Evolutionary conservation across 2,113 vertebrate genomes (phyloP), one percentile per base, ranked within the genome.

Genomic region (Lepus americanus): DNA sequence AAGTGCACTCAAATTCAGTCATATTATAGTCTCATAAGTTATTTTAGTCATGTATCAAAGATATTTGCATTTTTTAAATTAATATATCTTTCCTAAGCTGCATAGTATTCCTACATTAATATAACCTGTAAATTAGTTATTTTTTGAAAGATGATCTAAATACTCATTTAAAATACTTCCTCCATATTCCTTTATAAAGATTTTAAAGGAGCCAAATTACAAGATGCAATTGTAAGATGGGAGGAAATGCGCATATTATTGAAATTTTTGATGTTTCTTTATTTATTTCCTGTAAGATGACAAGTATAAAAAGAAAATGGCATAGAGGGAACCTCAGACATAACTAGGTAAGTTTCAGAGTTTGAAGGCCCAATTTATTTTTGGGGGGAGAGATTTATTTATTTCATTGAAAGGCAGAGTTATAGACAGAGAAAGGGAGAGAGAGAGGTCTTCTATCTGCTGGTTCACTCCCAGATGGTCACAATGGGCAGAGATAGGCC

Each of bases 151-250:
- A 79, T 70, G 73, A 39, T 36, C 23, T 69, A 31, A 74, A 53
- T 87, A 63, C 55, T 70, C 55, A 20, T 55, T 83, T 39, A 61
- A 61, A 63, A 73, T 69, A 92, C 82, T 82, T 11, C 19, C 61
- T 83, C 29, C 13, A 9, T 88, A 78, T 59, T 31, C 64, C 9
- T 49, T 87, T 59, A 87, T 66, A 84, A 66, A 83, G 31, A 67
- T 16, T 55, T 78, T 11, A 83, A 31, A 22, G 2, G 77, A n/a
- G 39, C 13, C 55, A 70, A 76, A 72, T 66, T 36, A 25, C 12
- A 92, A 88, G 19, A 84, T 64, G 73, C 87, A 94, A 36, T 73
- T 91, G 13, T 69, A 83, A 69, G 9, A 78, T 70, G 23, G 23
- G 11, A 86, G 27, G 8, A 87, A 87, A 82, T 31, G 31, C 13